Evolutionary conservation across 2,888 invertebrate genomes (phyloP).

Genomic region (Eupithecia dodoneata): DNA sequence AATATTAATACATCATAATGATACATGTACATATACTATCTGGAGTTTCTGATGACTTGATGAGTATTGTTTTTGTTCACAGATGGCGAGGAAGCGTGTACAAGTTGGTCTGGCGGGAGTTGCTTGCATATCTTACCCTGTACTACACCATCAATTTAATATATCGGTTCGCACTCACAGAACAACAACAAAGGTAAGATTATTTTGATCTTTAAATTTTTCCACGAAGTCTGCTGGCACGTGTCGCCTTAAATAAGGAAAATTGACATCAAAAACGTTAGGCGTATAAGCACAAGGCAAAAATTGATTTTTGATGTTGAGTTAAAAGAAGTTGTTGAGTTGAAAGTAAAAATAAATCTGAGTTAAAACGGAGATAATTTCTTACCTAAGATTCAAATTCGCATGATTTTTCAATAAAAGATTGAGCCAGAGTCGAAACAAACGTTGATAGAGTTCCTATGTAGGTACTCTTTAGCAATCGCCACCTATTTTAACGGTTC

Average conservation of each 20-base stretch:
- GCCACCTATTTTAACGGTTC: too few relatives aligned
- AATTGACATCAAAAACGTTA: neutral
- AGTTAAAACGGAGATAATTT: too few relatives aligned
- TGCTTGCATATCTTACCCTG: slow-evolving; percentile 92
- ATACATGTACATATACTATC: too few relatives aligned
- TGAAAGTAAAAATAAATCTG: too few relatives aligned
- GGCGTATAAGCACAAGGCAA: neutral
- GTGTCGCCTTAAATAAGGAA: neutral
- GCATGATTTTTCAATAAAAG: too few relatives aligned
- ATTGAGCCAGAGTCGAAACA: too few relatives aligned
- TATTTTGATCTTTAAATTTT: neutral
- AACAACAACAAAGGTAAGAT: slow-evolving; percentile 90
- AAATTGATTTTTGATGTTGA: too few relatives aligned
- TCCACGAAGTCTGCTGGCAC: neutral
- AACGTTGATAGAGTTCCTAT: too few relatives aligned
- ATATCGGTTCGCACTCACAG: slow-evolving; percentile 93
- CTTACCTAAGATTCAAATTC: too few relatives aligned
- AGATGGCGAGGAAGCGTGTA: slow-evolving; percentile 98
- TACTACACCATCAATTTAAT: slow-evolving; percentile 94
- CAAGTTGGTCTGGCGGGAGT: slow-evolving; percentile 97
- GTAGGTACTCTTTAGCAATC: too few relatives aligned
- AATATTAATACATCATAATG: too few relatives aligned
- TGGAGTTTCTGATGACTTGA: neutral
- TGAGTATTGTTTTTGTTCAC: slow-evolving; percentile 50
- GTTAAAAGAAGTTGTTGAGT: too few relatives aligned